Conservation (phyloP, 2,888 invertebrate genomes). For the Raillietiella orientalis region DNA sequence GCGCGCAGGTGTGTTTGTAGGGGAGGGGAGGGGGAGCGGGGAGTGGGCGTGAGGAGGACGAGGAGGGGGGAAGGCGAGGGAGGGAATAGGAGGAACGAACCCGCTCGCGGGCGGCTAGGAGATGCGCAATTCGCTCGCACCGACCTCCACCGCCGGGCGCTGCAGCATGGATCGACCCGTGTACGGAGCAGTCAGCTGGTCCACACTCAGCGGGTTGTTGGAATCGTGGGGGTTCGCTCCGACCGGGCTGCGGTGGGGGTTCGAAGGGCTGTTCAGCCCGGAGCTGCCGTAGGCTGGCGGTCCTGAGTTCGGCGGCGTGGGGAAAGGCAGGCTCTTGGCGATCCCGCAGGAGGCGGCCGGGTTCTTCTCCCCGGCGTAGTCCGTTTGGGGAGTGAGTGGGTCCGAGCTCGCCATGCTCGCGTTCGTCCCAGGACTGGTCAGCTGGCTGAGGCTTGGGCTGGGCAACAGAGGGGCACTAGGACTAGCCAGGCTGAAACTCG, state of each 20-base stretch:
- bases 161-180: too few relatives aligned
- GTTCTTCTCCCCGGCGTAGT: conserved; percentile 1
- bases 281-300: conserved; percentile 6
- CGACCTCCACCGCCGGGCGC: too few relatives aligned
- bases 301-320: conserved; percentile 3
- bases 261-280: conserved; percentile 7
- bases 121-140: too few relatives aligned
- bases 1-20: too few relatives aligned
- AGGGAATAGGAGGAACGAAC: too few relatives aligned
- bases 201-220: conserved; percentile 68
- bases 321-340: conserved; percentile 6
- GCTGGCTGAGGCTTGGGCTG: conserved; percentile 24
- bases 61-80: too few relatives aligned
- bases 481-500: conserved; percentile 9
- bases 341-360: background rate
- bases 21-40: too few relatives aligned
- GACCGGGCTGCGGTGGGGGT: conserved; percentile 35
- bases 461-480: conserved; percentile 7
- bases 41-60: too few relatives aligned
- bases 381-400: too few relatives aligned
- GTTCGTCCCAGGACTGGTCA: conserved; percentile 33
- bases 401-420: conserved; percentile 32
- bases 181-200: conserved; percentile 29
- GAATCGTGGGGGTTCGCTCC: conserved; percentile 70
- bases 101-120: too few relatives aligned